Percentiles rank a stretch among this genome's conserved stretches.
Conservation (phyloP, 2,113 vertebrate species). For the Anguilla japonica region DNA sequence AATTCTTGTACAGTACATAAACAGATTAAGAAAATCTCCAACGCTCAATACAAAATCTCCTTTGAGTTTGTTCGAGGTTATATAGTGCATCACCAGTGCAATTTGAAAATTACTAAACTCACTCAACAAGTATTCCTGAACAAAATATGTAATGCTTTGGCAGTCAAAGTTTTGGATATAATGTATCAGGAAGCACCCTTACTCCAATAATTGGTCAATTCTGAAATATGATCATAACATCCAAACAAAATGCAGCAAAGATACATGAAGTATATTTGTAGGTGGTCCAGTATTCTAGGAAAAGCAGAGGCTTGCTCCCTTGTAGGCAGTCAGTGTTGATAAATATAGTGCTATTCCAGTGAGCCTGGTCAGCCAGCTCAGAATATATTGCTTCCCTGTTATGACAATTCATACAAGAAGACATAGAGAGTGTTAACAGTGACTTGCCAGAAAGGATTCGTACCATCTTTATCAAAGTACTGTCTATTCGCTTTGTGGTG, state of each 20-base stretch:
- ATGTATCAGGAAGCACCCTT: not conserved
- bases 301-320: not conserved
- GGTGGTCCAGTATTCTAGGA: not conserved
- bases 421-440: not conserved
- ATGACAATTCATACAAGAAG: not conserved
- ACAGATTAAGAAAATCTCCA: too few relatives aligned
- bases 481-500: not conserved
- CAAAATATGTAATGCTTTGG: too few relatives aligned
- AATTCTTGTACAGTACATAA: not conserved
- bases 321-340: not conserved
- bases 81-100: too few relatives aligned
- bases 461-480: not conserved
- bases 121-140: too few relatives aligned
- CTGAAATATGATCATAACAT: not conserved
- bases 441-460: not conserved
- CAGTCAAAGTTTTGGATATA: too few relatives aligned
- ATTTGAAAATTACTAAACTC: too few relatives aligned
- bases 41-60: not conserved
- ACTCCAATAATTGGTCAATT: not conserved
- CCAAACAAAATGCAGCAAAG: not conserved
- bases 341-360: conserved; percentile 7
- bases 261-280: not conserved
- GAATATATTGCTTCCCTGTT: not conserved
- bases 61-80: not conserved
- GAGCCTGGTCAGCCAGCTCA: conserved; percentile 3